These are phyloP conservation scores for Plemyria rubiginata DNA, from an alignment of 2,888 invertebrate species.

Conservation along the genomic window DNA sequence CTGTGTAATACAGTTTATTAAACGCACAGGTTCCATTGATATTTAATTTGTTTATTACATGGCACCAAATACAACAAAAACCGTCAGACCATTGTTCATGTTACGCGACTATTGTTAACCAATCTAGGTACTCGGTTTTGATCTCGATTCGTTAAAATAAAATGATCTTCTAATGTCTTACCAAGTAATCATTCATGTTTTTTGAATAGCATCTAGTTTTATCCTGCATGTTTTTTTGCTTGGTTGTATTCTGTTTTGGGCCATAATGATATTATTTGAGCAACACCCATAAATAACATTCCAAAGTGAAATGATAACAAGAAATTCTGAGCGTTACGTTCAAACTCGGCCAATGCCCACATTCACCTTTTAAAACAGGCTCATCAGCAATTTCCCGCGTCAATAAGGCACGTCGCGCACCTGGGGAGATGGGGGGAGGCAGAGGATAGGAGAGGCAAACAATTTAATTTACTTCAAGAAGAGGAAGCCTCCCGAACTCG, in stretches of 20 bases:
- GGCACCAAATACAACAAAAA: background rate
- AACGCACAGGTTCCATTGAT: background rate
- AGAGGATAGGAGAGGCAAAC: constrained; percentile 60
- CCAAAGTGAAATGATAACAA: background rate
- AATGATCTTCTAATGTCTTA: too few relatives aligned
- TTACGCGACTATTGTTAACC: too few relatives aligned
- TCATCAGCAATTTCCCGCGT: constrained; percentile 35
- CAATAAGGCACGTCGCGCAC: constrained; percentile 44
- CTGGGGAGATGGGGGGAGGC: constrained; percentile 42
- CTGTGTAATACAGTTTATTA: background rate
- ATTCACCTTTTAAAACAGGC: constrained; percentile 33
- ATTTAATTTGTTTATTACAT: too few relatives aligned
- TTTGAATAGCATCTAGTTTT: too few relatives aligned
- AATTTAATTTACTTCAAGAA: constrained; percentile 77
- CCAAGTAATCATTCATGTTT: too few relatives aligned
- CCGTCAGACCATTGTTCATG: too few relatives aligned
- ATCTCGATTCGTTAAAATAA: too few relatives aligned
- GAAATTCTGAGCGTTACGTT: constrained; percentile 5
- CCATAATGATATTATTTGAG: too few relatives aligned
- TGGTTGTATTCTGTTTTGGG: too few relatives aligned
- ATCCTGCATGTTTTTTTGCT: too few relatives aligned
- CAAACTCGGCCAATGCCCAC: constrained; percentile 28
- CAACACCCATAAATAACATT: too few relatives aligned
- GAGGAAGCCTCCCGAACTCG: constrained; percentile 47
- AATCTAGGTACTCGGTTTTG: too few relatives aligned